Evolutionary conservation across 2,797 vertebrate species (phyloP).

Genomic region (Danio tinwini): DNA sequence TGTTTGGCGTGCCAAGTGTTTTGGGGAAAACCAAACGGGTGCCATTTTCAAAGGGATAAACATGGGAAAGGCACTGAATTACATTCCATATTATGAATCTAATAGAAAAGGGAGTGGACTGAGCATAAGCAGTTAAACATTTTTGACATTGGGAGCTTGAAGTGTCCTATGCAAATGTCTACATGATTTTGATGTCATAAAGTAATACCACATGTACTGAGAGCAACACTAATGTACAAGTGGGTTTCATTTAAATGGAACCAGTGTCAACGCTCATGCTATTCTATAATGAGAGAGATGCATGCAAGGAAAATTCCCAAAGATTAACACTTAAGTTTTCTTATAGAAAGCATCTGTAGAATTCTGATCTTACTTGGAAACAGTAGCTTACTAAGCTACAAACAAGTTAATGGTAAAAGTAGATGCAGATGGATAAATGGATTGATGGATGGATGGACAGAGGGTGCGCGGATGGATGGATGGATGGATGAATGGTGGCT

Average conservation of each 20-base stretch:
- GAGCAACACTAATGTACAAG: neutral
- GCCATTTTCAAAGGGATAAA: conserved; percentile 10
- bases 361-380: neutral
- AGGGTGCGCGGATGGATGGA: no score
- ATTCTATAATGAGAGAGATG: neutral
- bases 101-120: neutral
- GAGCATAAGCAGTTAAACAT: neutral
- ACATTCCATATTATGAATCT: neutral
- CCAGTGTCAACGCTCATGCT: neutral
- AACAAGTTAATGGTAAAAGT: no score
- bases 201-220: neutral
- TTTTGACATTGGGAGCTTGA: neutral
- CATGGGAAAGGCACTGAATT: neutral
- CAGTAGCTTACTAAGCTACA: no score
- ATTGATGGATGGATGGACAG: no score
- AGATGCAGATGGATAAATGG: no score
- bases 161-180: neutral
- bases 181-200: neutral
- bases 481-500: no score
- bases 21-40: neutral
- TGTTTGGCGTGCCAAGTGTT: neutral
- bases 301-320: neutral
- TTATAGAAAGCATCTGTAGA: neutral
- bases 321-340: neutral
- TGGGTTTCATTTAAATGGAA: conserved; percentile 12